phyloP scores from a whole-genome alignment of 2,113 vertebrate species.

The Globicephala melas region DNA sequence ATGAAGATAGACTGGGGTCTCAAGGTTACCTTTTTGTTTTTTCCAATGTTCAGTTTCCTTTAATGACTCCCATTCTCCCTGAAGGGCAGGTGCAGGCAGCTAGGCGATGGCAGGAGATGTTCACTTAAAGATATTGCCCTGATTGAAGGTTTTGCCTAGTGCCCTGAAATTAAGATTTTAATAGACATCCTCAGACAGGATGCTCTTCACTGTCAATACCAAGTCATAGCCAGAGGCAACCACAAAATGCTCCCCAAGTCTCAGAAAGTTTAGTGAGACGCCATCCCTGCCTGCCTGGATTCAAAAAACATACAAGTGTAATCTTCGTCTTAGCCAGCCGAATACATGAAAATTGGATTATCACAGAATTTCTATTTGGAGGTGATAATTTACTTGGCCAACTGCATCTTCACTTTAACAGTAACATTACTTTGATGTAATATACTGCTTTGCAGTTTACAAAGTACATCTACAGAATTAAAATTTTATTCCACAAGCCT shows the following conservation, averaged over 20 bases:
- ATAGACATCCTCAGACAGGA: not conserved
- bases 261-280: not conserved
- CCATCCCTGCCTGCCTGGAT: not conserved
- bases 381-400: constrained; percentile 11
- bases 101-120: not conserved
- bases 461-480: constrained; percentile 41
- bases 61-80: too few relatives aligned
- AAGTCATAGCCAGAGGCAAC: not conserved
- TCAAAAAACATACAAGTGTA: not conserved
- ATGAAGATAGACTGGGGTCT: not conserved
- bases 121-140: constrained; percentile 96
- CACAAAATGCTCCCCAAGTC: not conserved
- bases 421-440: constrained; percentile 25
- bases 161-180: constrained; percentile 37
- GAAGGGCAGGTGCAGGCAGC: not conserved
- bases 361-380: constrained; percentile 27
- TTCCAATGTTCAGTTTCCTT: constrained; percentile 55
- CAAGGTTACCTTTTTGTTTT: not conserved
- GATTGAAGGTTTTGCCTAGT: constrained; percentile 87
- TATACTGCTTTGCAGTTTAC: not conserved
- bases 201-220: not conserved
- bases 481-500: constrained; percentile 25
- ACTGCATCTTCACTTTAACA: not conserved
- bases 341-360: constrained; percentile 23
- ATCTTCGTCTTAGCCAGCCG: not conserved